Percentiles rank a stretch among this genome's conserved stretches.
Conservation (phyloP, 2,888 invertebrate genomes). For the Reticulitermes lucifugus region DNA sequence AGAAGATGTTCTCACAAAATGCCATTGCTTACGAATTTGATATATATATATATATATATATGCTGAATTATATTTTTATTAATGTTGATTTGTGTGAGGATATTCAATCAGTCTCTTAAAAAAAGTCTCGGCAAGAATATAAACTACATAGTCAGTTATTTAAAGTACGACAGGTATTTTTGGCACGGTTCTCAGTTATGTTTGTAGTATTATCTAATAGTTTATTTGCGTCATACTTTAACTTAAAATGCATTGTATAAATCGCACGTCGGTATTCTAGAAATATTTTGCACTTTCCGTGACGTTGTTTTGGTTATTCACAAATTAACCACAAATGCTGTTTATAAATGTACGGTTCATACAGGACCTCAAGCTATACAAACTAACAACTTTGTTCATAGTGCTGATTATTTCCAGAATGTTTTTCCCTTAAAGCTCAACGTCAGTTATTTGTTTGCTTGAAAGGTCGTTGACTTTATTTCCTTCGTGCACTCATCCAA, state of each 20-base stretch:
- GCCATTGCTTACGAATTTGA: too few species aligned
- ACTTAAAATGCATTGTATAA: not conserved
- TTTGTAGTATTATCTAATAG: not conserved
- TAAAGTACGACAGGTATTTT: not conserved
- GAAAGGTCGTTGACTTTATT: too few species aligned
- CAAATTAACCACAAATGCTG: not conserved
- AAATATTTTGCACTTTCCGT: not conserved
- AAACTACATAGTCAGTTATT: not conserved
- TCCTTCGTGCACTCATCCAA: too few species aligned
- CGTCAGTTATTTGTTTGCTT: too few species aligned
- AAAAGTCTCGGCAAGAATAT: not conserved
- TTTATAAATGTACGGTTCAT: not conserved
- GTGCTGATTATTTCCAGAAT: too few species aligned
- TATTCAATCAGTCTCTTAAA: not conserved
- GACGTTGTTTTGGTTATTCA: not conserved
- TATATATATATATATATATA: too few species aligned
- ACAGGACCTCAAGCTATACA: not conserved
- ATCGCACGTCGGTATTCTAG: not conserved
- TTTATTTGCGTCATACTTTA: not conserved
- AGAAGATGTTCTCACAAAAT: too few species aligned
- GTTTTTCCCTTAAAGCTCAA: too few species aligned
- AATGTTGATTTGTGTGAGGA: too few species aligned
- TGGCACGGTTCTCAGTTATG: slow-evolving; percentile 14
- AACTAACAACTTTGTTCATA: too few species aligned
- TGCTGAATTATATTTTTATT: too few species aligned